Percentiles rank a stretch among this genome's conserved stretches.
phyloP scores from a whole-genome alignment of 2,888 invertebrate genomes.

The Drosophila greeni region DNA sequence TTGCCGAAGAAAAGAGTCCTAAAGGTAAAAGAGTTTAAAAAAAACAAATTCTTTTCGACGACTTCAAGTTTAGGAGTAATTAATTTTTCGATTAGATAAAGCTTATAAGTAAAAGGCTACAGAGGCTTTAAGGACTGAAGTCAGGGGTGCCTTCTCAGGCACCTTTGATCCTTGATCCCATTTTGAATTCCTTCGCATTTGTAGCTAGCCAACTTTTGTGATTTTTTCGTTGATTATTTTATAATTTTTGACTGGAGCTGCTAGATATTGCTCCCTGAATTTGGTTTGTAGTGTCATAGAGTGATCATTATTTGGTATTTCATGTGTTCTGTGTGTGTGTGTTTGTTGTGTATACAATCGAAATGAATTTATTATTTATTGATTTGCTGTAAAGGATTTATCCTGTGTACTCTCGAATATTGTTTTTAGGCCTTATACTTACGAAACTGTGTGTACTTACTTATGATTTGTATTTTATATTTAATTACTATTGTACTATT shows the following conservation, averaged over 20 bases:
- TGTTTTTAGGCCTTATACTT: slow-evolving; percentile 8
- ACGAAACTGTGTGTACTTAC: background rate
- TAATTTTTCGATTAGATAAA: background rate
- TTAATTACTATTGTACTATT: slow-evolving; percentile 16
- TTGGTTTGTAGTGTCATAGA: slow-evolving; percentile 20
- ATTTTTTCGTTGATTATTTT: slow-evolving; percentile 15
- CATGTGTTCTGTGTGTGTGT: slow-evolving; percentile 10
- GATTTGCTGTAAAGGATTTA: slow-evolving; percentile 9
- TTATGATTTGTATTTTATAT: slow-evolving; percentile 13
- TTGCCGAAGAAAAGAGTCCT: background rate
- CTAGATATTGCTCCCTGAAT: background rate
- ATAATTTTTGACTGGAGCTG: slow-evolving; percentile 3
- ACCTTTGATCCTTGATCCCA: background rate
- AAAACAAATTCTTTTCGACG: too few species aligned
- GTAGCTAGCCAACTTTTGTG: slow-evolving; percentile 21
- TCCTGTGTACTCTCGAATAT: slow-evolving; percentile 2
- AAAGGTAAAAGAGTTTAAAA: background rate
- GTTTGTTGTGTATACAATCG: slow-evolving; percentile 6
- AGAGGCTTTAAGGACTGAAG: background rate
- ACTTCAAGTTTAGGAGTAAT: too few species aligned
- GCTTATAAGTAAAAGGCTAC: background rate
- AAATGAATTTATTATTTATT: slow-evolving; percentile 20
- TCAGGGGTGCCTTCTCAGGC: background rate
- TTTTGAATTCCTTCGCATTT: background rate
- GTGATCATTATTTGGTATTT: slow-evolving; percentile 1